Evolutionary conservation across 2,888 invertebrate genomes (phyloP).

Genomic region (Luperina testacea): DNA sequence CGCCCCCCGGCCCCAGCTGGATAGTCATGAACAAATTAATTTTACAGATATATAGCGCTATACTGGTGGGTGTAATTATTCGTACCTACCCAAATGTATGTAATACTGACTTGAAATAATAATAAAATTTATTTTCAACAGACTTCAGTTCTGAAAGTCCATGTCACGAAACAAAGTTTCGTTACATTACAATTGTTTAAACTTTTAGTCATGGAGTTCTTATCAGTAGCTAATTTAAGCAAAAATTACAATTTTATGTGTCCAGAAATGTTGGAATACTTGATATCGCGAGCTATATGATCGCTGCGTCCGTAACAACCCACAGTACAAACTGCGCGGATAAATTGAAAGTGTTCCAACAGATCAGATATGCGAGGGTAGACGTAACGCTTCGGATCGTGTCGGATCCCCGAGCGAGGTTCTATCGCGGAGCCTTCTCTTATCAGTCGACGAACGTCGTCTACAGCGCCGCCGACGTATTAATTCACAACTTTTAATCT

Average conservation of each 20-base stretch:
- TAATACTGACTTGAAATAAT: neutral
- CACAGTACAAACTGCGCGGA: conserved; percentile 26
- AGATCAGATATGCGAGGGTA: conserved; percentile 52
- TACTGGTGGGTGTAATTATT: neutral
- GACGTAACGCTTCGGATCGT: neutral
- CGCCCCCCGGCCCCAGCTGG: no score
- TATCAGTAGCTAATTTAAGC: conserved; percentile 24
- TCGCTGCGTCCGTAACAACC: neutral
- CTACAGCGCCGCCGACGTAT: conserved; percentile 24
- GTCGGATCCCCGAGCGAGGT: conserved; percentile 13
- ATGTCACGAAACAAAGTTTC: neutral
- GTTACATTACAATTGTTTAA: neutral
- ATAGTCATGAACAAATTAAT: neutral
- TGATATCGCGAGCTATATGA: conserved; percentile 16
- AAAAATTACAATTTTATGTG: conserved; percentile 6
- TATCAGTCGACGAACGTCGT: conserved; percentile 40
- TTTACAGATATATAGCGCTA: neutral
- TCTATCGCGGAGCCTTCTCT: conserved; percentile 19
- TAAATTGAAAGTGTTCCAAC: conserved; percentile 51
- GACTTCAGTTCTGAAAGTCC: neutral
- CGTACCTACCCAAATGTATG: neutral
- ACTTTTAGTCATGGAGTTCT: conserved; percentile 1
- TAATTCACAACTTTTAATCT: conserved; percentile 54
- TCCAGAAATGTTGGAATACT: neutral
- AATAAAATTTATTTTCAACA: neutral